phyloP scores from a whole-genome alignment of 2,888 invertebrate genomes.

The Margaritifera margaritifera region DNA sequence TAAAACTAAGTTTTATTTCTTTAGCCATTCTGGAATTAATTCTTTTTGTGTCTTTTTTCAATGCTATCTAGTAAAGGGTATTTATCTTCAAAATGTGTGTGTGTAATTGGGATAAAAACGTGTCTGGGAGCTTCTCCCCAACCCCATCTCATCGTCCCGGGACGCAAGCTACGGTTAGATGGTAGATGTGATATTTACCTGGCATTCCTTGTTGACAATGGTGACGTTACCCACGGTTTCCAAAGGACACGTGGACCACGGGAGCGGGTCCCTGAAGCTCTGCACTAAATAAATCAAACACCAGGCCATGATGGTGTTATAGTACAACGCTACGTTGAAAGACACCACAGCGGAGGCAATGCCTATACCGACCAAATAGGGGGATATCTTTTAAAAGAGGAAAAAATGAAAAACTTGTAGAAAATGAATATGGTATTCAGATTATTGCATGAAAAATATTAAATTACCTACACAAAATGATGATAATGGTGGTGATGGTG shows the following conservation, averaged over 20 bases:
- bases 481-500: background rate
- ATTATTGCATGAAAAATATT: background rate
- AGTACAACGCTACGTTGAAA: slow-evolving; percentile 93
- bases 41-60: too few species aligned
- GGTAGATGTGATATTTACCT: slow-evolving; percentile 14
- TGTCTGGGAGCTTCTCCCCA: too few species aligned
- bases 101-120: too few species aligned
- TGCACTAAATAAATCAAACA: slow-evolving; percentile 94
- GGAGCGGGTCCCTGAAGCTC: slow-evolving; percentile 88
- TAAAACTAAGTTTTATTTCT: too few species aligned
- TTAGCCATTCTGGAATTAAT: too few species aligned
- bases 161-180: too few species aligned
- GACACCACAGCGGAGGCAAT: slow-evolving; percentile 93
- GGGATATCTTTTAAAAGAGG: slow-evolving; percentile 80
- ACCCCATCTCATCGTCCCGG: too few species aligned
- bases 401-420: background rate
- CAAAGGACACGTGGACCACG: slow-evolving; percentile 87
- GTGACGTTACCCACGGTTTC: slow-evolving; percentile 29
- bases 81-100: too few species aligned
- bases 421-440: too few species aligned
- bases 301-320: slow-evolving; percentile 98
- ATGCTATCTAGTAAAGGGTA: too few species aligned
- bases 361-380: slow-evolving; percentile 92
- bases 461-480: background rate
- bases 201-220: slow-evolving; percentile 31